Conservation (phyloP, 2,113 vertebrate species). For the Plecotus auritus region DNA sequence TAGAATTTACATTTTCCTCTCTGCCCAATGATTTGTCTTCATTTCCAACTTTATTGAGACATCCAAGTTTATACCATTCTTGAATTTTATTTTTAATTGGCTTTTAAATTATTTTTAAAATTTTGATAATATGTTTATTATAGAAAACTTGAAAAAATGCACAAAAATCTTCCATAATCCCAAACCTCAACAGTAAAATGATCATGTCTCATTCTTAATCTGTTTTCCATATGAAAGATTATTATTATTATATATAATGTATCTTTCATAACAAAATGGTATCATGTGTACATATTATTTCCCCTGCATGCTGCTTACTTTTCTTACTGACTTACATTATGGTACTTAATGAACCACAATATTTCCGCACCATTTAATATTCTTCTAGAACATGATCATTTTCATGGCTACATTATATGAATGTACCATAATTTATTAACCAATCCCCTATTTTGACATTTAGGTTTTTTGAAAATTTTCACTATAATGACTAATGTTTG, state of each 20-base stretch:
- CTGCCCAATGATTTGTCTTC: not conserved
- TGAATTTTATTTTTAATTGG: not conserved
- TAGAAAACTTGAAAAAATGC: not conserved
- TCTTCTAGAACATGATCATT: not conserved
- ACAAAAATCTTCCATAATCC: not conserved
- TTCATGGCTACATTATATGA: not conserved
- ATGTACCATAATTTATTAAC: not conserved
- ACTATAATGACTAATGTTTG: not conserved
- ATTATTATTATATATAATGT: not conserved
- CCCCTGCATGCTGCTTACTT: not conserved
- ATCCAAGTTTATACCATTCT: not conserved
- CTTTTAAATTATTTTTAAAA: not conserved
- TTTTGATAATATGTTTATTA: not conserved
- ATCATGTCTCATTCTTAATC: not conserved
- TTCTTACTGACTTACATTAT: not conserved
- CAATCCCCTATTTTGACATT: not conserved
- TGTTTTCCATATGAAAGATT: not conserved
- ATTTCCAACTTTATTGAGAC: not conserved
- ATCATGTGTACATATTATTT: not conserved
- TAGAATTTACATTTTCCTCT: not conserved
- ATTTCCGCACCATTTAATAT: conserved; percentile 23
- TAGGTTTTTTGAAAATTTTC: not conserved
- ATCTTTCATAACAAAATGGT: not conserved
- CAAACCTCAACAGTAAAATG: not conserved
- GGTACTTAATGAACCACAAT: not conserved